A percentile compares a stretch with the other conserved stretches of the same genome.
Evolutionary conservation across 2,797 vertebrate species (phyloP).

Genomic region (Sebastes minor): DNA sequence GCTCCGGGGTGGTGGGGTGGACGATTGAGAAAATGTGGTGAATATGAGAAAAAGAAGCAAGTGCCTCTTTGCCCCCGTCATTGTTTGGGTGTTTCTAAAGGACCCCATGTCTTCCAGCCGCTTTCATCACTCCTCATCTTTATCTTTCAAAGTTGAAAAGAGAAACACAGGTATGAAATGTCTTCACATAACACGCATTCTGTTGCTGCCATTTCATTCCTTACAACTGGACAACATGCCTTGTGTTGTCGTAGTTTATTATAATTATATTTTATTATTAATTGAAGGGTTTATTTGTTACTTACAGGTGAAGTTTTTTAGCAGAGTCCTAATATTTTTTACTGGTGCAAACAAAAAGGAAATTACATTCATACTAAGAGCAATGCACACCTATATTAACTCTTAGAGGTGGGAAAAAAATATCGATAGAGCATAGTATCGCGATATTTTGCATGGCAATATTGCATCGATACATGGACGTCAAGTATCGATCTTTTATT

Average conservation of each 20-base stretch:
- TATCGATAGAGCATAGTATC: no score
- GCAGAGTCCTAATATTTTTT: background rate
- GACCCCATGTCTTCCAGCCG: slow-evolving; percentile 56
- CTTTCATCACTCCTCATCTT: slow-evolving; percentile 65
- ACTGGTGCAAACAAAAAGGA: background rate
- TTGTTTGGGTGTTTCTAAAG: slow-evolving; percentile 73
- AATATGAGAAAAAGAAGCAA: slow-evolving; percentile 63
- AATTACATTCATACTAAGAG: background rate
- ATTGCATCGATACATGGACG: no score
- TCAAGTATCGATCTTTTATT: no score
- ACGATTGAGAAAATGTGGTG: slow-evolving; percentile 66
- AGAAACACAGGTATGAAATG: background rate
- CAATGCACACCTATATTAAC: no score
- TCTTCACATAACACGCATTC: slow-evolving; percentile 5
- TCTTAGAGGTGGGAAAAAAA: no score
- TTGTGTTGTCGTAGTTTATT: background rate
- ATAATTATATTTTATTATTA: background rate
- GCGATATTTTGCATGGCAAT: no score
- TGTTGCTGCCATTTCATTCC: background rate
- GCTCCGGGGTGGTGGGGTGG: slow-evolving; percentile 57
- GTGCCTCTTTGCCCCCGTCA: slow-evolving; percentile 69
- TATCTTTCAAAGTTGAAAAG: slow-evolving; percentile 46
- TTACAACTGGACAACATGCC: background rate
- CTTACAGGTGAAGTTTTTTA: background rate
- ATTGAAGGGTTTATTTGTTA: background rate